Evolutionary conservation across 2,797 vertebrate genomes (phyloP), one percentile per base, ranked within the genome.

Genomic region (Gallirallus australis): DNA sequence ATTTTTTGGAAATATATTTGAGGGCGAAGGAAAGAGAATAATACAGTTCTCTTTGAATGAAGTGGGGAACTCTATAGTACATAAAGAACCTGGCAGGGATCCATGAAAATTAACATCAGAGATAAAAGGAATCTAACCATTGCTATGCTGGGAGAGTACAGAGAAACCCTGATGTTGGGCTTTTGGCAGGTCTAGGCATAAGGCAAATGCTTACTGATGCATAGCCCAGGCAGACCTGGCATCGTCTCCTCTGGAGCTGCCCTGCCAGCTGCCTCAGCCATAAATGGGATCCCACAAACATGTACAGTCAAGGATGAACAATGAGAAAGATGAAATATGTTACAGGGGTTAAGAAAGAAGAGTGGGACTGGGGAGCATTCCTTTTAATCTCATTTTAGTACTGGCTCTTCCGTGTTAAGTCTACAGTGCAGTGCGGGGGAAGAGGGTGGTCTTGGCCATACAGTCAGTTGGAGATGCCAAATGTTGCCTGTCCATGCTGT

Each of bases 151-250:
- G 92, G 89, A 93, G 95, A 95, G 84, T 83, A 92, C 35, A 93
- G 56, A 24, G 81, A 94, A 97, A 93, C 71, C 77, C 84, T 91
- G 86, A 40, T 95, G 77, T 64, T 90, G 83, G 83, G 94, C 21
- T 96, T 93, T 83, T 88, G 95, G 95, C 97, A 97, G 96, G 95
- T 96, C 96, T 70, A 76, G 97, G 91, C 97, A 97, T 56, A 97
- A 92, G 71, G 45, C 33, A 68, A 93, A 85, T 37, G 7, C 86
- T 94, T 65, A 50, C 19, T 87, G 88, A 73, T 85, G 92, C 86
- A 76, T 1, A 59, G 92, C 65, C 65, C 86, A 73, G 91, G 93
- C 93, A 94, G 79, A 81, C 4, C 95, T 96, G 91, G 94, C 96
- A 95, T 87, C 95, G 35, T 19, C 84, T 89, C 82, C 95, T 91